Conservation (phyloP, 2,113 vertebrate species). For the Astur gentilis region DNA sequence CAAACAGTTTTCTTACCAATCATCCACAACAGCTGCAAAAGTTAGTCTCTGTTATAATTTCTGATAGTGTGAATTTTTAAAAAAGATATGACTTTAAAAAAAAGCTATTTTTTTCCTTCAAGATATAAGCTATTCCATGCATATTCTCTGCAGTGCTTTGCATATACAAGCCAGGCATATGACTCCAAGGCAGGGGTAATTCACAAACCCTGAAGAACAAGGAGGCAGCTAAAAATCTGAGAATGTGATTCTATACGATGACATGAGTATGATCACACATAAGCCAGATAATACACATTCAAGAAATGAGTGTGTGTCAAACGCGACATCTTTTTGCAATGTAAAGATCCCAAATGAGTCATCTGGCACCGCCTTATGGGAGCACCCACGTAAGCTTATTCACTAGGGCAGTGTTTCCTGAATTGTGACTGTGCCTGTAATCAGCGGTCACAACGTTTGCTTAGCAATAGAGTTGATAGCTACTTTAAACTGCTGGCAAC, state of each 20-base stretch:
- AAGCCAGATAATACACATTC: neutral
- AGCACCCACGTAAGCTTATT: fast-evolving
- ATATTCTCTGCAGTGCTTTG: neutral
- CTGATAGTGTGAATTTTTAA: neutral
- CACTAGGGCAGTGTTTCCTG: neutral
- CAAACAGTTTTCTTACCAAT: neutral
- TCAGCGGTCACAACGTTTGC: neutral
- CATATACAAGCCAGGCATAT: neutral
- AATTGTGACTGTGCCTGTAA: neutral
- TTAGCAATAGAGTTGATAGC: neutral
- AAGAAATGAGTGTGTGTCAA: neutral
- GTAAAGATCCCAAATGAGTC: neutral
- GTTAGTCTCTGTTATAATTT: neutral
- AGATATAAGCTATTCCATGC: neutral
- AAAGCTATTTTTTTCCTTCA: neutral
- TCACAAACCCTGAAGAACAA: neutral
- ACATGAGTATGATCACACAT: neutral
- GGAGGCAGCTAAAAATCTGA: neutral
- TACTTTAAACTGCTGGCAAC: neutral
- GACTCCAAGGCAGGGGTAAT: neutral
- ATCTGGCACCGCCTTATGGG: neutral
- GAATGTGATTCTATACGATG: neutral
- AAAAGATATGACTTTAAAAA: neutral
- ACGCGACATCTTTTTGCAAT: neutral
- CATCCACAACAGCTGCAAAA: neutral